Percentiles rank a stretch among this genome's conserved stretches.
phyloP scores from a whole-genome alignment of 2,888 invertebrate species.

The Pseudococcus jackbeardsleyi region DNA sequence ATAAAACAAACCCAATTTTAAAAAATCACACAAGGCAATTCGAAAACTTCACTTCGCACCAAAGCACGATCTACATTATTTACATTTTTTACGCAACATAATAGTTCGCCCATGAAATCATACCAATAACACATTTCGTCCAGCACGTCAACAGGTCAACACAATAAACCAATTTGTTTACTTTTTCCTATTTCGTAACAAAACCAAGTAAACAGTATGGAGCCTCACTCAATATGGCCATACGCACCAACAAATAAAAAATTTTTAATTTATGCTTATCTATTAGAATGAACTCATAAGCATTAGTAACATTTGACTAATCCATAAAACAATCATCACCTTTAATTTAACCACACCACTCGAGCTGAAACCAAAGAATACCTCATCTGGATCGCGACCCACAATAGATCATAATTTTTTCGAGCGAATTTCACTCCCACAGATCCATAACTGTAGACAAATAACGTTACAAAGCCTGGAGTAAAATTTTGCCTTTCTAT shows the following conservation, averaged over 20 bases:
- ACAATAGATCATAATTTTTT: neutral
- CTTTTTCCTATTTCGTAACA: conserved; percentile 22
- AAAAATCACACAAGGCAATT: too few species aligned
- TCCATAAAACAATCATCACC: neutral
- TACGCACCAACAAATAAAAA: neutral
- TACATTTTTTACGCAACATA: too few species aligned
- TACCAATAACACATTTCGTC: too few species aligned
- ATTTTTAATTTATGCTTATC: neutral
- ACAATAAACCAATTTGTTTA: conserved; percentile 5
- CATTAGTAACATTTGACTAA: neutral
- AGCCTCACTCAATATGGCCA: neutral
- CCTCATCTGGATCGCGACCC: neutral
- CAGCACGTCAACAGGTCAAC: neutral
- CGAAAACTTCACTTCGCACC: too few species aligned
- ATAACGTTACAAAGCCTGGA: neutral
- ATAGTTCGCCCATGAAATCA: too few species aligned
- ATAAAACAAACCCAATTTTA: too few species aligned
- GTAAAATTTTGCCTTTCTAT: conserved; percentile 19
- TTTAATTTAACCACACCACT: neutral
- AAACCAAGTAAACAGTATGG: neutral
- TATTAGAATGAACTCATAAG: neutral
- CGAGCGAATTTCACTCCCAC: neutral
- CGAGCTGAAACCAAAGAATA: neutral
- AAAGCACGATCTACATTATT: too few species aligned
- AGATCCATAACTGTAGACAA: neutral